Conservation (phyloP, 2,888 invertebrate genomes). For the Chloroclystis v-ata region DNA sequence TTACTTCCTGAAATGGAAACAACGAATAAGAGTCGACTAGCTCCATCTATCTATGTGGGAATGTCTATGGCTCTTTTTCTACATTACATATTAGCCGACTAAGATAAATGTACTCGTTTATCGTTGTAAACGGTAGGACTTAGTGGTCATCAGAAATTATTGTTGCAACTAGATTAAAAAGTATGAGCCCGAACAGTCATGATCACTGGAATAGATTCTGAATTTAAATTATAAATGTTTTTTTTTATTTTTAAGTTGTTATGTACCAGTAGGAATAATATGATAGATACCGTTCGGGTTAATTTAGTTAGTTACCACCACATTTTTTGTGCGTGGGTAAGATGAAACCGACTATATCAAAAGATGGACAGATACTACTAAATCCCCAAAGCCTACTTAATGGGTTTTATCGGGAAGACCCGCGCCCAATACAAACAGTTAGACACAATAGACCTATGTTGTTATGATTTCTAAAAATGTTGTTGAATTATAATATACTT, state of each 20-base stretch:
- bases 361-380: too few species aligned
- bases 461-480: too few species aligned
- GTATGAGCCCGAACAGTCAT: neutral
- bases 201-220: conserved; percentile 8
- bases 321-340: too few species aligned
- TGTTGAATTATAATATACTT: too few species aligned
- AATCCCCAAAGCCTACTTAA: too few species aligned
- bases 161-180: conserved; percentile 3
- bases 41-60: conserved; percentile 50
- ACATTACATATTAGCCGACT: conserved; percentile 47
- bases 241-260: conserved; percentile 2
- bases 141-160: conserved; percentile 23
- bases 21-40: conserved; percentile 17
- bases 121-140: conserved; percentile 35
- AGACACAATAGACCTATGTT: too few species aligned
- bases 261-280: neutral
- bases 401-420: too few species aligned
- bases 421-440: too few species aligned
- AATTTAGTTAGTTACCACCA: neutral
- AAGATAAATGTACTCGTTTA: conserved; percentile 36
- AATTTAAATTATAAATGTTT: conserved; percentile 9
- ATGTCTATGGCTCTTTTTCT: conserved; percentile 69
- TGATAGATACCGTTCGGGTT: neutral
- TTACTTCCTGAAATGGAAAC: neutral
- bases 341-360: too few species aligned